phyloP scores from a whole-genome alignment of 2,113 vertebrate genomes.

The Phrynosoma platyrhinos region DNA sequence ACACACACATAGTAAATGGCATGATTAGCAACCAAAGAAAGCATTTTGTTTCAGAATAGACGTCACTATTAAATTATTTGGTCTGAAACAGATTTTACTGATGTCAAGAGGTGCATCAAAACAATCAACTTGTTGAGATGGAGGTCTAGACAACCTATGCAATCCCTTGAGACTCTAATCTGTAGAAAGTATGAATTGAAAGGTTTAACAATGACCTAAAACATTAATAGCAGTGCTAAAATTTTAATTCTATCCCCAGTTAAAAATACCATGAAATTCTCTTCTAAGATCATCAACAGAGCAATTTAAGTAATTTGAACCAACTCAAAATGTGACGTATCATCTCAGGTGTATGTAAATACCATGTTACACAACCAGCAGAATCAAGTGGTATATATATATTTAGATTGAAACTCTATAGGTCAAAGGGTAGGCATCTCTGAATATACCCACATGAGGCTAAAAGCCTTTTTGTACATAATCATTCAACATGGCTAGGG shows the following conservation, averaged over 20 bases:
- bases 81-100: constrained; percentile 58
- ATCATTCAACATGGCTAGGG: no score
- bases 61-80: constrained; percentile 65
- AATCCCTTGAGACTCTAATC: constrained; percentile 46
- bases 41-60: constrained; percentile 65
- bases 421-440: not conserved
- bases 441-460: not conserved
- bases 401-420: no score
- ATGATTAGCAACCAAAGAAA: constrained; percentile 70
- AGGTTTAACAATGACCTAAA: constrained; percentile 37
- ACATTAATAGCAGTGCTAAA: constrained; percentile 64
- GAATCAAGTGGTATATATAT: not conserved
- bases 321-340: not conserved
- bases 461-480: no score
- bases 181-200: constrained; percentile 37
- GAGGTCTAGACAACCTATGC: constrained; percentile 55
- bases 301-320: not conserved
- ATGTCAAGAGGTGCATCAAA: constrained; percentile 31
- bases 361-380: not conserved
- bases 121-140: constrained; percentile 38
- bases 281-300: constrained; percentile 53
- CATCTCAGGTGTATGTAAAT: not conserved
- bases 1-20: constrained; percentile 51
- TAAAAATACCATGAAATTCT: constrained; percentile 57
- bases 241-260: constrained; percentile 60